Conservation (phyloP, 2,113 vertebrate species). For the Psittacara wagleri region DNA sequence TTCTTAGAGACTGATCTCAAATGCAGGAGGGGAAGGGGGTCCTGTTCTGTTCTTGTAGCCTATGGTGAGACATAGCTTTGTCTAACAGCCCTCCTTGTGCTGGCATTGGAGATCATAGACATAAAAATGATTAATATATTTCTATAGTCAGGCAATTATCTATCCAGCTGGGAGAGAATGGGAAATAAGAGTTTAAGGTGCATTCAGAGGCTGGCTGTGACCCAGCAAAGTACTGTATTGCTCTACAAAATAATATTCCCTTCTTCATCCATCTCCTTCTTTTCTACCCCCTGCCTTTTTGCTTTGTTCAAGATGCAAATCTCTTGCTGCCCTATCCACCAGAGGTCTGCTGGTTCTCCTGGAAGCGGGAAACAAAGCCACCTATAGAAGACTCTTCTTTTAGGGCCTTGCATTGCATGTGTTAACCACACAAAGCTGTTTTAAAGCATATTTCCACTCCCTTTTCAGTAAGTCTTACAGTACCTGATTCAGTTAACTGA, state of each 20-base stretch:
- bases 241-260: constrained; percentile 5
- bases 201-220: constrained; percentile 10
- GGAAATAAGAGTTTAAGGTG: constrained; percentile 29
- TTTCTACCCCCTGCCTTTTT: background rate
- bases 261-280: background rate
- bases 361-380: background rate
- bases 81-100: constrained; percentile 2
- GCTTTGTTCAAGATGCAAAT: background rate
- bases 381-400: background rate
- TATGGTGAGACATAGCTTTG: background rate
- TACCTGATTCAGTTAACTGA: background rate
- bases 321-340: background rate
- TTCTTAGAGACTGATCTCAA: constrained; percentile 32
- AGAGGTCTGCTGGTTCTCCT: background rate
- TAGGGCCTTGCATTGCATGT: background rate
- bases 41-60: constrained; percentile 6
- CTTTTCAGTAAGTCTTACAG: background rate
- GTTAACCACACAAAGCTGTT: background rate
- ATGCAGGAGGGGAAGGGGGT: background rate
- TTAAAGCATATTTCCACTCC: background rate
- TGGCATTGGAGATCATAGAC: background rate
- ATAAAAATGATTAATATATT: constrained; percentile 55
- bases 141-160: constrained; percentile 40
- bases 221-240: constrained; percentile 7
- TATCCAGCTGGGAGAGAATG: constrained; percentile 44